Base-by-base conservation (phyloP, 2,113 vertebrate species). In the Strigops habroptila region DNA sequence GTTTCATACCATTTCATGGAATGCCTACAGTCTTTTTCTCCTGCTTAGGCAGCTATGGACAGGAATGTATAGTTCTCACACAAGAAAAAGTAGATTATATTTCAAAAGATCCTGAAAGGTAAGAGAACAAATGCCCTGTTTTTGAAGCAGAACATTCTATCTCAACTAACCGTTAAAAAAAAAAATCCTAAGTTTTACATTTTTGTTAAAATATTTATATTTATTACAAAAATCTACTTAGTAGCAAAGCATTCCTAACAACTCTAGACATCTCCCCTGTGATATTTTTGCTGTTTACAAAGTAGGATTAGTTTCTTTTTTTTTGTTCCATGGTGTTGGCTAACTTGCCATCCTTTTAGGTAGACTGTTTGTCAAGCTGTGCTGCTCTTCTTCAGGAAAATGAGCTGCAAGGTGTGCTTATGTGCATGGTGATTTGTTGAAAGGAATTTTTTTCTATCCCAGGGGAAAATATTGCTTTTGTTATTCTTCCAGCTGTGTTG, bases 281-380 rank as follows among this genome's bases (percentile, higher is more conserved):
- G 92, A 81, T 77, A 87, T 80, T 91, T 94, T 71, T 82, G 37
- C 62, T 95, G 80, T 92, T 95, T 91, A 88, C 49, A 78, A 90
- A 90, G 62, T 84, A 89, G 51, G 59, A 85, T 89, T 84, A 74
- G 15, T 91, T 96, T 85, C 30, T 86, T 25, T 93, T 70, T 52
- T 86, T 65, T 37, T 81, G 37, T 39, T 71, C 22, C 9, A 11
- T 52, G 43, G 25, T 89, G 65, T 86, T 91, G 79, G 85, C 64
- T 91, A 52, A 80, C 8, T 64, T 62, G 65, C 59, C 81, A 62
- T 55, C 41, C 48, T 82, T 64, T 88, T 63, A 85, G n/a, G 75
- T 53, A 81, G 49, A 65, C 69, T 88, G 4, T 22, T 86, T 75
- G 80, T 90, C 80, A 91, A 68, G 33, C 79, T 82, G 73, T 63